A percentile compares a stretch with the other conserved stretches of the same genome.
Evolutionary conservation across 2,888 invertebrate species (phyloP).

Genomic region (Chorisops tibialis): DNA sequence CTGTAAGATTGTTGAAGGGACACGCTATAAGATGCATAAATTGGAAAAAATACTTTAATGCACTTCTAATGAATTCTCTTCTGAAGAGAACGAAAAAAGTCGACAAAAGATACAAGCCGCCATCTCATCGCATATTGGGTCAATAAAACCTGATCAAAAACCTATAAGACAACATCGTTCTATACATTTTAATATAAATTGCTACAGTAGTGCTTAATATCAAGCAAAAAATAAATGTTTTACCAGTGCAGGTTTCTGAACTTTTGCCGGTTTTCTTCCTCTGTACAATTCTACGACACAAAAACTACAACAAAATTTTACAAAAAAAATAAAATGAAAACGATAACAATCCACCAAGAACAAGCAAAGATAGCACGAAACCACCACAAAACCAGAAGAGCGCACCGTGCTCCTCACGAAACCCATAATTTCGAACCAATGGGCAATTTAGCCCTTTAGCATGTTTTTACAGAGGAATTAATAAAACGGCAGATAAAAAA

Average conservation of each 20-base stretch:
- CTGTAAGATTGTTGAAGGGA: slow-evolving; percentile 17
- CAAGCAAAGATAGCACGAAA: slow-evolving; percentile 6
- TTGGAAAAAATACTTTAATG: slow-evolving; percentile 29
- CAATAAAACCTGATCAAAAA: slow-evolving; percentile 30
- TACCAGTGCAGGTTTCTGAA: slow-evolving; percentile 26
- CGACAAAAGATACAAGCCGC: slow-evolving; percentile 4
- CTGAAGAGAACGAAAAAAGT: slow-evolving; percentile 5
- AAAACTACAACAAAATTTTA: background rate
- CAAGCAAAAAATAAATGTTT: background rate
- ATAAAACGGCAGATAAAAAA: slow-evolving; percentile 20
- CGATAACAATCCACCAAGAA: slow-evolving; percentile 2
- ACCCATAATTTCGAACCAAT: slow-evolving; percentile 53
- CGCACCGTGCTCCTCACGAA: slow-evolving; percentile 38
- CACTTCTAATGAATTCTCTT: slow-evolving; percentile 30
- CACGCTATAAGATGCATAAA: slow-evolving; percentile 25
- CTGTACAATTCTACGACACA: background rate
- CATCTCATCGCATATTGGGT: slow-evolving; percentile 29
- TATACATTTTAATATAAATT: slow-evolving; percentile 1
- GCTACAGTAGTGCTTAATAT: background rate
- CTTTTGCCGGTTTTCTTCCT: slow-evolving; percentile 15
- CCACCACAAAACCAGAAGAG: slow-evolving; percentile 25
- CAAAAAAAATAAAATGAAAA: slow-evolving; percentile 3
- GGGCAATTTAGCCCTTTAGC: slow-evolving; percentile 53
- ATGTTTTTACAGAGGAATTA: slow-evolving; percentile 32
- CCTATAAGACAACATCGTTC: background rate